phyloP scores from a whole-genome alignment of 2,888 invertebrate species.

The Unio delphinus region DNA sequence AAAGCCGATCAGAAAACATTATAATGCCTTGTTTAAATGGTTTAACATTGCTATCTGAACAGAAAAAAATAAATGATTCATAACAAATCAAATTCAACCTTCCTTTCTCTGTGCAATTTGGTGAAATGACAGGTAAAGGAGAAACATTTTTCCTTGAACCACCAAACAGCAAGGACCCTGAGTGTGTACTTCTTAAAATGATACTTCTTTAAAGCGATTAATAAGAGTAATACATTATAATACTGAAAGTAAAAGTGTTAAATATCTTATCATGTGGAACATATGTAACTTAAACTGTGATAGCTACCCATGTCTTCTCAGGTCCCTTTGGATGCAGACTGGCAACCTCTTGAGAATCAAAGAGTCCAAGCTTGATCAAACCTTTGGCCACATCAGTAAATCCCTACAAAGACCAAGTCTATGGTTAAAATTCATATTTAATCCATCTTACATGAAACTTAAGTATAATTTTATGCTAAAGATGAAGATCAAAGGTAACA shows the following conservation, averaged over 20 bases:
- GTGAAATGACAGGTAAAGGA: too few relatives aligned
- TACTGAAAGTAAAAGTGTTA: too few relatives aligned
- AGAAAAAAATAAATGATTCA: too few relatives aligned
- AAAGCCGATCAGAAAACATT: too few relatives aligned
- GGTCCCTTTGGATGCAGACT: conserved; percentile 94
- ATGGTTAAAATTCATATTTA: background rate
- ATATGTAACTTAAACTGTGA: background rate
- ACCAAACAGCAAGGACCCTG: background rate
- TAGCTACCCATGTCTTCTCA: conserved; percentile 91
- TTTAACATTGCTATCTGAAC: too few relatives aligned
- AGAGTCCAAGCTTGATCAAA: conserved; percentile 88
- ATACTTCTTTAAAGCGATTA: background rate
- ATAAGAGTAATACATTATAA: background rate
- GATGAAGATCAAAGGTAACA: too few relatives aligned
- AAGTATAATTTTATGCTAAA: too few relatives aligned
- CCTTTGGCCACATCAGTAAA: conserved; percentile 91
- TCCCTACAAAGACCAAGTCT: conserved; percentile 74
- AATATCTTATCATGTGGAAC: too few relatives aligned
- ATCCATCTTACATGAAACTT: too few relatives aligned
- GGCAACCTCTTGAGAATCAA: conserved; percentile 89
- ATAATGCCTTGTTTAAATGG: too few relatives aligned
- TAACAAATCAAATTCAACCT: too few relatives aligned
- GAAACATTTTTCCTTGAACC: background rate
- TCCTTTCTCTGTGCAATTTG: too few relatives aligned
- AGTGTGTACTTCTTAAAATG: background rate